Evolutionary conservation across 2,113 vertebrate genomes (phyloP), one percentile per base, ranked within the genome.

Genomic region (Phaetusa simplex): DNA sequence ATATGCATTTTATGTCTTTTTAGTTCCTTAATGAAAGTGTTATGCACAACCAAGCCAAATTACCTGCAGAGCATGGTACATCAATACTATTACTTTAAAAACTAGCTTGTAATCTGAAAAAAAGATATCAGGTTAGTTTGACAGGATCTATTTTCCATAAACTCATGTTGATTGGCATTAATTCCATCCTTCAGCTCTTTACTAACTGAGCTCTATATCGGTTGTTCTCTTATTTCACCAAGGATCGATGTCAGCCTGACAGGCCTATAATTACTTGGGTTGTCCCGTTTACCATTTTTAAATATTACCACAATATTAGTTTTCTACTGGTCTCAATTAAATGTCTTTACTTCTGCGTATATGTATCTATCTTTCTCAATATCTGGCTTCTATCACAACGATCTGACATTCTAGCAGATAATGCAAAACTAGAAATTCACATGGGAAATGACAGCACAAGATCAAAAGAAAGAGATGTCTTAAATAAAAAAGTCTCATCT

Each of bases 81-180:
- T 89, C 73, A 89, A 70, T 82, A 84, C 12, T 85, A 76, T 89
- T 93, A 80, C 66, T 87, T 91, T 95, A 62, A 82, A 96, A 94
- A 83, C 42, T 90, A 93, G 32, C 26, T 94, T 74, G 9, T 58
- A 86, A 82, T 96, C 45, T 73, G 42, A 72, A 93, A 95, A 88
- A 91, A 84, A 64, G 2, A 59, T 79, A 89, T 65, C 56, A 90
- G 32, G n/a, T 88, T 93, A 81, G 90, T 88, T 90, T 97, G 97
- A 97, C 96, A 97, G 90, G 58, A 94, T 96, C 88, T 96, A 64
- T 96, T 97, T 97, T 97, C 92, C 69, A 92, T 78, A 96, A 96
- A 93, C 71, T 93, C 76, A 43, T 88, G 77, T 90, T 97, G 97
- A 97, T 96, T 97, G 97, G 90, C 95, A 92, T 88, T 97, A 97